These are phyloP conservation scores for Drosophila borealis DNA, from an alignment of 2,888 invertebrate species.

Conservation along the genomic window DNA sequence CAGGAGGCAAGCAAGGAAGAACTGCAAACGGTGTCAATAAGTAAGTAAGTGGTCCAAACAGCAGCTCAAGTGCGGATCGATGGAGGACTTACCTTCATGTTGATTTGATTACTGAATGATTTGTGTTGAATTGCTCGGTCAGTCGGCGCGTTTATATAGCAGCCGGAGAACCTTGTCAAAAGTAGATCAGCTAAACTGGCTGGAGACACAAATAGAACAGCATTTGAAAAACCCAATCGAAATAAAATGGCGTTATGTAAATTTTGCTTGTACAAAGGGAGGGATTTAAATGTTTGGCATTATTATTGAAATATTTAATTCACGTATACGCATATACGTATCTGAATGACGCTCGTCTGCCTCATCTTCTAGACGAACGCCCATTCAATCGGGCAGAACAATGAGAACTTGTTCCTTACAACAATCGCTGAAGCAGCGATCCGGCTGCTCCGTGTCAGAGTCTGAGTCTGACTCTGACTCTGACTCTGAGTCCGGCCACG, in stretches of 20 bases:
- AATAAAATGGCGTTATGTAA: slow-evolving; percentile 48
- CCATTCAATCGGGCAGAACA: slow-evolving; percentile 47
- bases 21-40: slow-evolving; percentile 29
- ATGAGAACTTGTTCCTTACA: slow-evolving; percentile 71
- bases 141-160: slow-evolving; percentile 52
- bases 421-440: neutral
- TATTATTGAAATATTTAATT: slow-evolving; percentile 47
- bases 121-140: slow-evolving; percentile 55
- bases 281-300: slow-evolving; percentile 42
- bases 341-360: slow-evolving; percentile 21
- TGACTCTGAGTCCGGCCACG: neutral
- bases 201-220: slow-evolving; percentile 44
- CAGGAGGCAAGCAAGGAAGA: slow-evolving; percentile 64
- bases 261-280: slow-evolving; percentile 32
- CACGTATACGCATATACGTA: neutral
- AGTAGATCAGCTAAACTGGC: slow-evolving; percentile 57
- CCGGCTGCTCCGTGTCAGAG: neutral
- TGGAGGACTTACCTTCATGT: slow-evolving; percentile 69
- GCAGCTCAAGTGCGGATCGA: neutral
- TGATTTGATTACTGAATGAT: slow-evolving; percentile 47
- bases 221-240: slow-evolving; percentile 13
- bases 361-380: neutral
- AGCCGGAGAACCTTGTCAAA: slow-evolving; percentile 46
- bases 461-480: neutral
- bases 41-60: neutral